Conservation (phyloP, 2,888 invertebrate genomes). For the Zygothrica quintamaculata region DNA sequence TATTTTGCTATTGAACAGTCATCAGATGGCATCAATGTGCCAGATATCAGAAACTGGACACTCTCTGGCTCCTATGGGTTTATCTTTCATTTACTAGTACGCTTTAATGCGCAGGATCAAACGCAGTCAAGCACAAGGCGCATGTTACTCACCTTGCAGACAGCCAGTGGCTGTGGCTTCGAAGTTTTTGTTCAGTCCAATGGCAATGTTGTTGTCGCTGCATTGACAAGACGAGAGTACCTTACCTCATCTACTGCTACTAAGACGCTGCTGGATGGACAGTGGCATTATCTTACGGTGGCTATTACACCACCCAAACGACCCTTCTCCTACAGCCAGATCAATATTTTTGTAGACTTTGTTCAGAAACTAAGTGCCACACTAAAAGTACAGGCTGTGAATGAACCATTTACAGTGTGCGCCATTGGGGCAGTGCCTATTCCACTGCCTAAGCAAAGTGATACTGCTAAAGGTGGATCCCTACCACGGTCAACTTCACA, state of each 20-base stretch:
- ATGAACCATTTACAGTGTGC: constrained; percentile 85
- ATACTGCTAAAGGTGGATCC: constrained; percentile 44
- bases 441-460: constrained; percentile 57
- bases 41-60: constrained; percentile 86
- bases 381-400: constrained; percentile 86
- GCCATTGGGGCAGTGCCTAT: constrained; percentile 83
- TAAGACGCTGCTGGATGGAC: constrained; percentile 82
- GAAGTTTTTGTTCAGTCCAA: constrained; percentile 87
- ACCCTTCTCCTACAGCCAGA: constrained; percentile 87
- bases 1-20: constrained; percentile 85
- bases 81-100: constrained; percentile 86
- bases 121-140: constrained; percentile 81
- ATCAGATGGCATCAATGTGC: constrained; percentile 86
- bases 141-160: constrained; percentile 86
- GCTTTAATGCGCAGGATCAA: constrained; percentile 82
- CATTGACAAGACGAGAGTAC: constrained; percentile 86
- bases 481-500: constrained; percentile 80
- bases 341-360: constrained; percentile 87
- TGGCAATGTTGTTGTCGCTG: constrained; percentile 86
- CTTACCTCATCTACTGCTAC: constrained; percentile 86
- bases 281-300: constrained; percentile 87
- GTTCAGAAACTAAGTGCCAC: constrained; percentile 85
- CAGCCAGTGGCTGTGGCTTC: constrained; percentile 86
- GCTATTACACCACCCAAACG: constrained; percentile 85
- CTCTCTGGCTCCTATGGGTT: constrained; percentile 86